These are phyloP conservation scores for Cryptocephalus moraei DNA, from an alignment of 2,888 invertebrate genomes.

Conservation along the genomic window DNA sequence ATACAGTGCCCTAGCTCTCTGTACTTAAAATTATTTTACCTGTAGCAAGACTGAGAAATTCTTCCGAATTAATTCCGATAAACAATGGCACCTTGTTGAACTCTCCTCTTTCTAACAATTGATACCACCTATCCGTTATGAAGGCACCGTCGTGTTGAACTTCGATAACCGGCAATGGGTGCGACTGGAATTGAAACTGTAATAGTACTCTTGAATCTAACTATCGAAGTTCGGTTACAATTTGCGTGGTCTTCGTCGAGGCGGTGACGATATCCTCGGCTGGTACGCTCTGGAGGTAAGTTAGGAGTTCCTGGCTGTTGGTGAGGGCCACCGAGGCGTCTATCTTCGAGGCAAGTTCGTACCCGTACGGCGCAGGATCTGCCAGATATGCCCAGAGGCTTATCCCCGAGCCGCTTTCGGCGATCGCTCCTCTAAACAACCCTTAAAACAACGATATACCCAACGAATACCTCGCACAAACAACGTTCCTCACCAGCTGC, in stretches of 20 bases:
- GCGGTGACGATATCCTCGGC: conserved; percentile 15
- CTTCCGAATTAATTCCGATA: conserved; percentile 18
- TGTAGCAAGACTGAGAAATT: conserved; percentile 8
- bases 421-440: conserved; percentile 14
- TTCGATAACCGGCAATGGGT: conserved; percentile 16
- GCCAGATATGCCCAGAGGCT: conserved; percentile 6
- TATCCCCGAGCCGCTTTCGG: conserved; percentile 15
- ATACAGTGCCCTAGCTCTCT: no score
- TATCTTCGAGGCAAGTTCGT: conserved; percentile 10
- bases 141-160: conserved; percentile 12
- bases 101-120: conserved; percentile 10
- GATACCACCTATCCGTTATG: conserved; percentile 13
- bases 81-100: conserved; percentile 15
- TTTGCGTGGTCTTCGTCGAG: conserved; percentile 4
- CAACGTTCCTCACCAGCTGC: background rate
- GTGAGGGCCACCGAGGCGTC: conserved; percentile 1
- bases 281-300: conserved; percentile 13
- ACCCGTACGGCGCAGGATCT: conserved; percentile 9
- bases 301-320: conserved; percentile 8
- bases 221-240: no score
- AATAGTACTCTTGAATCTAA: no score
- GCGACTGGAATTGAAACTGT: conserved; percentile 2
- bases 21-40: conserved; percentile 2
- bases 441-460: conserved; percentile 2
- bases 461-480: background rate